Evolutionary conservation across 2,888 invertebrate genomes (phyloP).

Genomic region (Entomobrya proxima): DNA sequence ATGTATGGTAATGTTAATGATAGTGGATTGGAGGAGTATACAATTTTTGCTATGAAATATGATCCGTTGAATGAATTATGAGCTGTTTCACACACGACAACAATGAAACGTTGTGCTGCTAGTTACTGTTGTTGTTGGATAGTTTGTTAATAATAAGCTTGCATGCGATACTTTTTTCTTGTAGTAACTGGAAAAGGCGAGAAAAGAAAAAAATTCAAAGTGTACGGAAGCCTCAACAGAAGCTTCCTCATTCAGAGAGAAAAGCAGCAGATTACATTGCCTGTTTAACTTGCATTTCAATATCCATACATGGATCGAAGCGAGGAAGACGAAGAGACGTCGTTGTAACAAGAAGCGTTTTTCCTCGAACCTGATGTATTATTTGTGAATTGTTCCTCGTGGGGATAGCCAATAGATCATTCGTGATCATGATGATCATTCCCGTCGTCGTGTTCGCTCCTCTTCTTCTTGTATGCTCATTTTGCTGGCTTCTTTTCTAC

Average conservation of each 20-base stretch:
- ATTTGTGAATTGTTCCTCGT: slow-evolving; percentile 68
- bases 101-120: slow-evolving; percentile 20
- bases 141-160: neutral
- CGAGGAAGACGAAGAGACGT: neutral
- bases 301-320: slow-evolving; percentile 51
- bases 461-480: no score
- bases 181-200: slow-evolving; percentile 35
- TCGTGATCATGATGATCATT: slow-evolving; percentile 51
- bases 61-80: slow-evolving; percentile 68
- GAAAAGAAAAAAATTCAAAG: neutral
- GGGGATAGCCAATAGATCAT: slow-evolving; percentile 69
- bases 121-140: no score
- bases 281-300: slow-evolving; percentile 16
- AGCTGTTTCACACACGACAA: slow-evolving; percentile 52
- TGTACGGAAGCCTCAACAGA: slow-evolving; percentile 60
- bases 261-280: neutral
- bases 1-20: slow-evolving; percentile 39
- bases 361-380: slow-evolving; percentile 41
- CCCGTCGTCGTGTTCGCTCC: slow-evolving; percentile 11
- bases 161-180: neutral
- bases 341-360: slow-evolving; percentile 33
- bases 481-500: slow-evolving; percentile 9
- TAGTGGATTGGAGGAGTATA: slow-evolving; percentile 32
- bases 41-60: slow-evolving; percentile 65
- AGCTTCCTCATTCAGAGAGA: slow-evolving; percentile 29